phyloP scores from a whole-genome alignment of 2,797 vertebrate genomes.

The Holocentrus rufus region DNA sequence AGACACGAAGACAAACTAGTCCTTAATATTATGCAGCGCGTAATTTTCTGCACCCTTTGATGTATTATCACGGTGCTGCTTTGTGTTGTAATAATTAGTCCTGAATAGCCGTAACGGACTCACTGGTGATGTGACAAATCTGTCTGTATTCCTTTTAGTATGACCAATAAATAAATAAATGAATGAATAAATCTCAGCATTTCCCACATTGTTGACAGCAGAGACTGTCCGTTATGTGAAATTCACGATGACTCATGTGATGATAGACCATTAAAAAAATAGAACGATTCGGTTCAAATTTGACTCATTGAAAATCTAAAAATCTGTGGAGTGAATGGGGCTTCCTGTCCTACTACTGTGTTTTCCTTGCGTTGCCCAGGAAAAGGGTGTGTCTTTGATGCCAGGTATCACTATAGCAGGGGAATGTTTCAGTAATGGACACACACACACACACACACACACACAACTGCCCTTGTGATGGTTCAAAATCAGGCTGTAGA shows the following conservation, averaged over 20 bases:
- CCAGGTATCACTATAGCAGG: conserved; percentile 24
- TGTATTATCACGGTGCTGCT: conserved; percentile 1
- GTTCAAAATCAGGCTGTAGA: conserved; percentile 21
- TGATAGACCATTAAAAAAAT: conserved; percentile 40
- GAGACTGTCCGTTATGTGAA: conserved; percentile 38
- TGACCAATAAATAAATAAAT: too few species aligned
- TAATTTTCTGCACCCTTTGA: conserved; percentile 24
- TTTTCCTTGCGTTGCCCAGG: conserved; percentile 51
- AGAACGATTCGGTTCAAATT: conserved; percentile 10
- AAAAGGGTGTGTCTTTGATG: conserved; percentile 47
- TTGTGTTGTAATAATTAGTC: conserved; percentile 21
- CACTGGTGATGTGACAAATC: not conserved
- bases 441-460: not conserved
- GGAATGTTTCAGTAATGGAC: conserved; percentile 3
- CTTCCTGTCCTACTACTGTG: conserved; percentile 33
- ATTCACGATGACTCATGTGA: conserved; percentile 17
- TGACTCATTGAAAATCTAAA: conserved; percentile 22
- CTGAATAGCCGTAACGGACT: conserved; percentile 11
- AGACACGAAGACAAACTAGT: conserved; percentile 20
- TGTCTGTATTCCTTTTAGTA: conserved; percentile 7
- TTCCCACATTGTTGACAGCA: conserved; percentile 38
- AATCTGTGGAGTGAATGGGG: conserved; percentile 53
- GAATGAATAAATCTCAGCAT: conserved; percentile 9
- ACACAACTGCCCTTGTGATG: not conserved
- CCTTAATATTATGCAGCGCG: not conserved